phyloP scores from a whole-genome alignment of 2,797 vertebrate species.

The Diplodus sargus region DNA sequence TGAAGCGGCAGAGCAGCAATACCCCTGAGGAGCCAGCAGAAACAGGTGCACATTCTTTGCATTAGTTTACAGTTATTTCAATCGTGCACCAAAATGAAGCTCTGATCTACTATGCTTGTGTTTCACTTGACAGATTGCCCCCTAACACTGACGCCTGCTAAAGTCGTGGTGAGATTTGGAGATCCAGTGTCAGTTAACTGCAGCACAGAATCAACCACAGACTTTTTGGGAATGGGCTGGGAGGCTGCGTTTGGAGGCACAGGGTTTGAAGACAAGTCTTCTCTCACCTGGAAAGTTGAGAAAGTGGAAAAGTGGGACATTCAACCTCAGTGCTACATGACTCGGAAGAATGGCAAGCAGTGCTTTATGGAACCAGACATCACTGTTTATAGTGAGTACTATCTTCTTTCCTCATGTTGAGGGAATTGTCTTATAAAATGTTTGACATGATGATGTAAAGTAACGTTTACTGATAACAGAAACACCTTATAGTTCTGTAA shows the following conservation, averaged over 20 bases:
- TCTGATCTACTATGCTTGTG: conserved; percentile 5
- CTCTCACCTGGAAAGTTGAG: not conserved
- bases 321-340: not conserved
- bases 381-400: conserved; percentile 68
- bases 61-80: not conserved
- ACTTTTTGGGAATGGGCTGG: conserved; percentile 21
- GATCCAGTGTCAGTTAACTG: conserved; percentile 61
- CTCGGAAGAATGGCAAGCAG: accelerated
- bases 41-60: conserved; percentile 29
- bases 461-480: not conserved
- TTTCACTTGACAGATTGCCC: conserved; percentile 35
- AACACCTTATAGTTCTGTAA: not conserved
- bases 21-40: accelerated
- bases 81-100: not conserved
- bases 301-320: conserved; percentile 17
- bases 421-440: not conserved
- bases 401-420: not conserved
- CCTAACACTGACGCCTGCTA: conserved; percentile 50
- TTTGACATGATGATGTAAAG: not conserved
- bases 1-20: not conserved
- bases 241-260: not conserved
- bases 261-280: accelerated
- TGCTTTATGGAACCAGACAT: accelerated
- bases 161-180: conserved; percentile 67
- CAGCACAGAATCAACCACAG: not conserved